A percentile compares a stretch with the other conserved stretches of the same genome.
Conservation (phyloP, 2,113 vertebrate genomes). For the Alouatta palliata region DNA sequence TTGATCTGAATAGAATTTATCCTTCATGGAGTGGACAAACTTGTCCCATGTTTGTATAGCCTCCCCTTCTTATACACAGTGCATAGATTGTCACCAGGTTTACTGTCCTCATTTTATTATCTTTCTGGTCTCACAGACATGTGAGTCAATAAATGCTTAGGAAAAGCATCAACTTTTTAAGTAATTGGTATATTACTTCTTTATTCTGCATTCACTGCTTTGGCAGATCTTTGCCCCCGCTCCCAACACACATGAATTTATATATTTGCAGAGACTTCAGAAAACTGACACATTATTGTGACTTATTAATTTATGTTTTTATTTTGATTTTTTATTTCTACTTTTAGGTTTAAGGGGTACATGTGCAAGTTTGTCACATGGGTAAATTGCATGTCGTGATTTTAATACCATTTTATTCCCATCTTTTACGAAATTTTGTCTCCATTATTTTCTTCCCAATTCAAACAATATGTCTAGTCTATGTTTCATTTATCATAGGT, state of each 20-base stretch:
- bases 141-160: neutral
- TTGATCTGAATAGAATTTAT: no score
- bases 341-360: no score
- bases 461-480: neutral
- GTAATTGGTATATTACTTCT: neutral
- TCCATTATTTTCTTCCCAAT: neutral
- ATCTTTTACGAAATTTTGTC: neutral
- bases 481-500: neutral
- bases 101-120: neutral
- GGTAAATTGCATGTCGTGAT: no score
- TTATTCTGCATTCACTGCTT: slow-evolving; percentile 1
- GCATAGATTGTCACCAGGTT: neutral
- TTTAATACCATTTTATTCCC: neutral
- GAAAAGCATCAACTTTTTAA: neutral
- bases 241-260: no score
- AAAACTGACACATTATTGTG: neutral
- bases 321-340: no score
- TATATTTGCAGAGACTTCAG: neutral
- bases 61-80: neutral
- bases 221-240: neutral
- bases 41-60: neutral
- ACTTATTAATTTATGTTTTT: neutral
- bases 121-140: neutral
- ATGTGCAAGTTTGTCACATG: no score
- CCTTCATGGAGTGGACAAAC: no score